Evolutionary conservation across 2,888 invertebrate species (phyloP), one percentile per base, ranked within the genome.

Genomic region (Drosophila prolongata): DNA sequence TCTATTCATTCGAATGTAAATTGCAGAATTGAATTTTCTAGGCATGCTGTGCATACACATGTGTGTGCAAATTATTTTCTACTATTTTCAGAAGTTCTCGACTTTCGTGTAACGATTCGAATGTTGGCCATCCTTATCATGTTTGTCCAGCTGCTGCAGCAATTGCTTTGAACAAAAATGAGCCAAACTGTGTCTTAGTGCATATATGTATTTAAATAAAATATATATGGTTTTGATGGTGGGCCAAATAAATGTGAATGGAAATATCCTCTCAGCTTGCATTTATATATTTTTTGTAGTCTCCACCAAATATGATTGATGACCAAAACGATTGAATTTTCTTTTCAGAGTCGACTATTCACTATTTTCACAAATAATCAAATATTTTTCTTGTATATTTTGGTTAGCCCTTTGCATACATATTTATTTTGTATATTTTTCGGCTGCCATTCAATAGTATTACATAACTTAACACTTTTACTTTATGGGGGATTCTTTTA

Each of bases 251-350:
- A 53, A 59, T 57, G 27, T 37, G 62, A 34, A 40, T 50, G 42
- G 46, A 57, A 54, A 47, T 46, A 6, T 37, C 19, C 30, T 49
- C n/a, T 55, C 49, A 42, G 42, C 27, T 46, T 59, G 62, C 54
- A 67, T 62, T 71, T 66, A 38, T 40, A 61, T 57, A 34, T 53
- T 71, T 76, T 62, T 62, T 47, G 24, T 37, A 35, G 50, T 58
- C 66, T 66, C 38, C 37, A 67, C 30, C 16, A n/a, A 44, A 30
- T 30, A 70, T 86, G 80, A 86, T 80, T 86, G 83, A 80, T 86
- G 80, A 83, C 66, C 71, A 11, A 66, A 66, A 50, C 43, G 37
- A 64, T 65, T 65, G 35, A 52, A 65, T 52, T 34, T 11, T 4
- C 37, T 40, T 35, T 27, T 38, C 42, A 30, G 67, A 80, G 75